A percentile compares a stretch with the other conserved stretches of the same genome.
Evolutionary conservation across 2,797 vertebrate species (phyloP).

Genomic region (Benthosema pterotum): DNA sequence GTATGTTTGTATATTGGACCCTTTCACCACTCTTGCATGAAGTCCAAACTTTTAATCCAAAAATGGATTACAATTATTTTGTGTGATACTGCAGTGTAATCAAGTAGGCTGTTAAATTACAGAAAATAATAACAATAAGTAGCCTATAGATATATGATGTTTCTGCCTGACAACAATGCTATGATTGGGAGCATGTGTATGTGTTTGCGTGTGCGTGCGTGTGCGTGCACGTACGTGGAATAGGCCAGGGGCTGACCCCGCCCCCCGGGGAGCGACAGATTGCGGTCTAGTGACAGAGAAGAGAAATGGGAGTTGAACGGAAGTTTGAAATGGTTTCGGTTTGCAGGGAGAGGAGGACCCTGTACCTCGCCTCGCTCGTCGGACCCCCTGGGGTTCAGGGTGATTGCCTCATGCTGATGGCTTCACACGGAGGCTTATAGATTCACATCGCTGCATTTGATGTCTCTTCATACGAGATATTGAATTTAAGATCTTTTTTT

Average conservation of each 20-base stretch:
- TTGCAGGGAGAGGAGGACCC: constrained; percentile 34
- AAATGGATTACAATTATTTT: too few species aligned
- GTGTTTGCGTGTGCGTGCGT: not conserved
- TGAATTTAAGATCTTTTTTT: constrained; percentile 33
- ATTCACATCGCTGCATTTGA: constrained; percentile 47
- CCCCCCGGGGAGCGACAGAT: constrained; percentile 58
- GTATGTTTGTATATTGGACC: too few species aligned
- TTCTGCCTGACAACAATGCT: too few species aligned
- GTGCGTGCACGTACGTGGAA: constrained; percentile 27
- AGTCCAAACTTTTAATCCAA: too few species aligned
- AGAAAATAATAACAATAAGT: too few species aligned
- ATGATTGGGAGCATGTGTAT: not conserved
- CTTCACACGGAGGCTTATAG: constrained; percentile 45
- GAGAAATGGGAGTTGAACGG: constrained; percentile 29
- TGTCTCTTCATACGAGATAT: constrained; percentile 20
- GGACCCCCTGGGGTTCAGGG: constrained; percentile 28
- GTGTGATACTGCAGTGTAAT: too few species aligned
- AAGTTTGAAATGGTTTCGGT: constrained; percentile 50
- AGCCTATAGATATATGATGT: too few species aligned
- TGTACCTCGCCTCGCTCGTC: constrained; percentile 24
- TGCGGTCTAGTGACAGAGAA: constrained; percentile 50
- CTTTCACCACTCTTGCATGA: too few species aligned
- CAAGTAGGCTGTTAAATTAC: too few species aligned
- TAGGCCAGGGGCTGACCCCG: constrained; percentile 46
- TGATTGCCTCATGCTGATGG: constrained; percentile 62